Percentiles rank a stretch among this genome's conserved stretches.
Conservation (phyloP, 64 coral and sea anemone species). For the Exaiptasia diaphana region DNA sequence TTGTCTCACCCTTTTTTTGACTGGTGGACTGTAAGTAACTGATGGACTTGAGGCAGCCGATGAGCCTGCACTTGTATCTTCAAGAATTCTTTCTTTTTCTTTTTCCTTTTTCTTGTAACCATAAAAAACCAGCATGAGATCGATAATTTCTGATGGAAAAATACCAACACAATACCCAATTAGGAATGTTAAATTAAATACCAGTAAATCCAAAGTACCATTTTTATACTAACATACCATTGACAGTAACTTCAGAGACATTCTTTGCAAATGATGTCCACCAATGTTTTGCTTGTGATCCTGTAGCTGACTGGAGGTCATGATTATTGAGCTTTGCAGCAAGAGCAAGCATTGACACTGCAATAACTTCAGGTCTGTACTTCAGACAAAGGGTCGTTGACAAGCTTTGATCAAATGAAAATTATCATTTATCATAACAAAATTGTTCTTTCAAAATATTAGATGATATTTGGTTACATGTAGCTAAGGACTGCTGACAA, state of each 20-base stretch:
- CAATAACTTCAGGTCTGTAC: slow-evolving; percentile 84
- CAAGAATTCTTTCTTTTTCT: slow-evolving; percentile 48
- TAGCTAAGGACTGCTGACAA: no score
- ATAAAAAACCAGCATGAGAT: slow-evolving; percentile 94
- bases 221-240: slow-evolving; percentile 14
- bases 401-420: slow-evolving; percentile 49
- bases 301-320: slow-evolving; percentile 73
- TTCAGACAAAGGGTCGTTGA: slow-evolving; percentile 83
- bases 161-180: background rate
- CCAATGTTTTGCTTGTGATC: slow-evolving; percentile 78
- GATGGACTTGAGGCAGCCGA: slow-evolving; percentile 91
- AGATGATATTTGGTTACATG: no score
- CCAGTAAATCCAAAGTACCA: background rate
- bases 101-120: slow-evolving; percentile 89
- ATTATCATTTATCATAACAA: no score
- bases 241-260: slow-evolving; percentile 32
- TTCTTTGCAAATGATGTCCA: slow-evolving; percentile 79
- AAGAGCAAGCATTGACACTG: slow-evolving; percentile 81
- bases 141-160: slow-evolving; percentile 74
- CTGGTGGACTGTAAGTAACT: slow-evolving; percentile 69
- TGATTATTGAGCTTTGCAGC: slow-evolving; percentile 94
- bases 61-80: slow-evolving; percentile 58
- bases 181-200: background rate
- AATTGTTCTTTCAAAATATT: no score
- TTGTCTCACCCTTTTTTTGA: slow-evolving; percentile 83